These are phyloP conservation scores for silkworm (Bombyx mori) DNA, from an alignment of 1,140 invertebrate species.

Conservation along the genomic window ASM3026992v2 NC_085110.1:12229501-12230000, in stretches of 20 bases:
- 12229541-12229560: constrained; percentile 27
- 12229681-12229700: constrained; percentile 80
- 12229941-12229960: too few relatives aligned
- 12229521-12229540: constrained; percentile 25
- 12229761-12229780: too few relatives aligned
- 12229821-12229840: too few relatives aligned
- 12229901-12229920: too few relatives aligned
- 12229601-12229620: constrained; percentile 80
- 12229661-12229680: constrained; percentile 74
- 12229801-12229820: too few relatives aligned
- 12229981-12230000: too few relatives aligned
- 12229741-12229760: background rate
- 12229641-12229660: constrained; percentile 80
- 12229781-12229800: too few relatives aligned
- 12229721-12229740: constrained; percentile 70
- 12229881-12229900: too few relatives aligned
- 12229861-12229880: too few relatives aligned
- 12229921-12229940: too few relatives aligned
- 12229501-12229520: constrained; percentile 34
- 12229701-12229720: constrained; percentile 86
- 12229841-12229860: too few relatives aligned
- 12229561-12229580: constrained; percentile 80
- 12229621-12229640: constrained; percentile 81
- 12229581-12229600: constrained; percentile 81
- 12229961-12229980: too few relatives aligned